phyloP scores from a whole-genome alignment of 2,797 vertebrate species.

The Coranthus polyacanthus region DNA sequence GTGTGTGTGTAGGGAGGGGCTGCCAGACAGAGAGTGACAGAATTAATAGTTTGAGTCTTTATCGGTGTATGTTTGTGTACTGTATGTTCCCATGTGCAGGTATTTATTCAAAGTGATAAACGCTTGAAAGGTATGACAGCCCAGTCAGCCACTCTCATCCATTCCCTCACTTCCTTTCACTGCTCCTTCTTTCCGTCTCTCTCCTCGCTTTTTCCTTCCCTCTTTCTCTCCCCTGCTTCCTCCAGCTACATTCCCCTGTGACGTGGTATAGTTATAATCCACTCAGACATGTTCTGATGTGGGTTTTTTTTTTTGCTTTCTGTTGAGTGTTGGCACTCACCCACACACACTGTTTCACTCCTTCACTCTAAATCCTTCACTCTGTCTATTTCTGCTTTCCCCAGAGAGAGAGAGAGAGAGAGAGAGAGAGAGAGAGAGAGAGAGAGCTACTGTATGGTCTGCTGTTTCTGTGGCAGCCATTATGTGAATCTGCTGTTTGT shows the following conservation, averaged over 20 bases:
- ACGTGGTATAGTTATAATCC: slow-evolving; percentile 69
- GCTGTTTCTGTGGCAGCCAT: slow-evolving; percentile 63
- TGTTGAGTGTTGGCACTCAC: slow-evolving; percentile 65
- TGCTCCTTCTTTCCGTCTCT: neutral
- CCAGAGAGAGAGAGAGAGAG: slow-evolving; percentile 29
- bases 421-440: slow-evolving; percentile 5
- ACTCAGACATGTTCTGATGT: slow-evolving; percentile 70
- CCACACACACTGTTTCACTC: slow-evolving; percentile 54
- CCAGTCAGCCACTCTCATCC: slow-evolving; percentile 18
- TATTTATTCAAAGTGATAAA: slow-evolving; percentile 58
- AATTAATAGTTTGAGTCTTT: slow-evolving; percentile 47
- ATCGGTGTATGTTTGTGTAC: slow-evolving; percentile 39
- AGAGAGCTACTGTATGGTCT: slow-evolving; percentile 39
- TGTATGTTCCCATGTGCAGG: slow-evolving; percentile 46
- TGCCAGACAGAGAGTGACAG: slow-evolving; percentile 40
- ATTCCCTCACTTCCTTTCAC: slow-evolving; percentile 17
- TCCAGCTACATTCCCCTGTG: slow-evolving; percentile 47
- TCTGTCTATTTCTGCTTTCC: slow-evolving; percentile 54
- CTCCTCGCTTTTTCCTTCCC: slow-evolving; percentile 1
- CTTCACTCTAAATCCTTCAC: slow-evolving; percentile 60
- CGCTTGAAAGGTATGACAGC: slow-evolving; percentile 53
- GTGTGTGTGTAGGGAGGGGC: slow-evolving; percentile 11
- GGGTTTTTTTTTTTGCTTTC: slow-evolving; percentile 38
- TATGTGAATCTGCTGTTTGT: slow-evolving; percentile 67
- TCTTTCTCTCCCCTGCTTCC: neutral